Base-by-base conservation (phyloP, 1,140 invertebrate genomes). In the Drosophila tani region DNA sequence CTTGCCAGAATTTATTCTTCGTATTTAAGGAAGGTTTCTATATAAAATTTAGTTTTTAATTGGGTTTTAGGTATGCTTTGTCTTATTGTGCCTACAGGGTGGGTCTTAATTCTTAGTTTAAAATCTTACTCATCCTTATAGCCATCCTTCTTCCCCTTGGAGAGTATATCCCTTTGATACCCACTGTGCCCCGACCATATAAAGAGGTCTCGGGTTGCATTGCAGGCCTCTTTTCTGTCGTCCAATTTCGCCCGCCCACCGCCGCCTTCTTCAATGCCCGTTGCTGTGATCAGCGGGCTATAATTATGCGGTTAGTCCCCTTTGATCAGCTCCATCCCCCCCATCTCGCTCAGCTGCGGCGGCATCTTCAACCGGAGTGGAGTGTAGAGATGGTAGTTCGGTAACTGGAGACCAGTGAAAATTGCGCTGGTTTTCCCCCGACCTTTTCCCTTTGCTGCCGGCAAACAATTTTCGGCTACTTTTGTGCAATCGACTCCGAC, bases 361-460 rank as follows among this genome's bases (percentile, higher is more conserved):
- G 63, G 53, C 75, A 78, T 79, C 75, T 79, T 78, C 75, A 58
- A 69, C 57, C 32, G 9, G 17, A 27, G 40, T 11, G 32, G 32
- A 35, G 32, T 21, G 41, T 17, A 12, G 24, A 56, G 40, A 40
- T 19, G 12, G 46, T 43, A 53, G 59, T 49, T 56, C 35, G 59
- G 83, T 87, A 80, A 87, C 84, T 87, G 75, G 67, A 82, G 38
- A 68, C 47, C 79, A 75, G 77, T 81, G 85, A 73, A 86, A 86
- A 86, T 79, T 79, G 79, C 55, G 79, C 75, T 87, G 63, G 62
- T 70, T 85, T 83, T 67, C 50, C 53, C 46, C 62, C 32, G 19
- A 40, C 29, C 8, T 38, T 69, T 69, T 58, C 27, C 70, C 73
- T 46, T 29, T 7, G 17, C 43, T 43, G 46, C 11, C 41, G 55